Base-by-base conservation (phyloP, 2,797 vertebrate species). In the Hipposideros larvatus region DNA sequence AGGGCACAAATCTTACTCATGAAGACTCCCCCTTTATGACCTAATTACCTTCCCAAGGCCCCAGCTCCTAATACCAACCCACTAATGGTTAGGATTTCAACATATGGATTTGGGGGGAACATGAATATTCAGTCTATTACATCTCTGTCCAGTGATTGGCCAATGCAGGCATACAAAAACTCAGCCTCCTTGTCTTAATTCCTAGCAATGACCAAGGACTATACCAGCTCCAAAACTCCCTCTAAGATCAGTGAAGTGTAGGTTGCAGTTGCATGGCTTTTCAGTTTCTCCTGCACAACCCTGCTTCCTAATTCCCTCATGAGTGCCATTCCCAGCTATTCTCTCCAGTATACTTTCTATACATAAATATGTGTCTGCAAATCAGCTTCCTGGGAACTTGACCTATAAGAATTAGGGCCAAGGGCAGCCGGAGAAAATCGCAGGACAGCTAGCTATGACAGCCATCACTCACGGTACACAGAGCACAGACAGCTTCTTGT, bases 381-480 rank as follows among this genome's bases (percentile, higher is more conserved):
- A 3, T 70, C 53, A 2, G 61, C 31, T 37, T 82, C 53, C 48
- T 43, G 55, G 22, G 28, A 48, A 9, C 31, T 11, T 65, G 74
- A 61, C 34, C 11, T 9, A 0, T 37, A 21, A 11, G 28, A 75
- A 59, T 48, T 16, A 15, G 3, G 15, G 19, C 1, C 80, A 37
- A 70, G 21, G 21, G 14, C 15, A 51, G 37, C 34, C 4, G 5
- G 26, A 59, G 24, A 46, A 53, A 26, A 46, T 26, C 41, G 4
- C 0, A 0, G 77, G 53, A 15, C 26, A 41, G 15, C 48, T 26
- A 7, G 3, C 55, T 41, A 0, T 9, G n/a, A 55, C 46, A 31
- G 7, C 1, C 6, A 24, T 11, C 1, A 1, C 34, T 24, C 15
- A 4, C 4, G 28, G 24, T 24, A 9, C 11, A 6, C 7, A 2